These are phyloP conservation scores for Agrochola lota DNA, from an alignment of 2,888 invertebrate species.

Conservation along the genomic window DNA sequence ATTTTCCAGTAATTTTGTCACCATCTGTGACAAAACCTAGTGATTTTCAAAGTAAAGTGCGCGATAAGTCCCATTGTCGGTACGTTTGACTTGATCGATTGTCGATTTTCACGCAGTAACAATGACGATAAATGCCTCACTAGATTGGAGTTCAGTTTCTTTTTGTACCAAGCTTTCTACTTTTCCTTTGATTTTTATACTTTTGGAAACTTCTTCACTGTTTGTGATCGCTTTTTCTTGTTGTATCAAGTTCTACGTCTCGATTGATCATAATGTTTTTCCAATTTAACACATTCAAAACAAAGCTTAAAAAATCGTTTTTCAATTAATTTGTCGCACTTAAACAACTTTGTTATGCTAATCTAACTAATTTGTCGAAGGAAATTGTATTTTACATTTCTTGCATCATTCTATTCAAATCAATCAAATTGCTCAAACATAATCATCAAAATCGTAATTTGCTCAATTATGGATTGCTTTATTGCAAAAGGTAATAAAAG, in stretches of 20 bases:
- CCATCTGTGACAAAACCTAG: conserved; percentile 68
- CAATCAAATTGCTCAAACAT: conserved; percentile 31
- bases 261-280: conserved; percentile 10
- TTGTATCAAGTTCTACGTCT: conserved; percentile 17
- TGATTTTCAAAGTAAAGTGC: conserved; percentile 71
- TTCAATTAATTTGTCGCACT: conserved; percentile 8
- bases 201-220: conserved; percentile 48
- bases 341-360: conserved; percentile 4
- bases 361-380: conserved; percentile 1
- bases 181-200: conserved; percentile 44
- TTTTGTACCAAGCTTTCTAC: conserved; percentile 58
- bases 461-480: conserved; percentile 20
- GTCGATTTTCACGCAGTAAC: conserved; percentile 79
- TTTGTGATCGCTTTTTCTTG: conserved; percentile 37
- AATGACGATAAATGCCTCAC: conserved; percentile 83
- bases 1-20: conserved; percentile 62
- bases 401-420: conserved; percentile 28
- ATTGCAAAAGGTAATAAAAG: conserved; percentile 36
- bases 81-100: conserved; percentile 78
- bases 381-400: conserved; percentile 28
- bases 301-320: neutral
- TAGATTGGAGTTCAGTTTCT: conserved; percentile 77
- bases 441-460: conserved; percentile 27
- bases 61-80: conserved; percentile 81
- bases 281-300: neutral